Evolutionary conservation across 2,797 vertebrate genomes (phyloP).

Genomic region (Babyrousa celebensis): DNA sequence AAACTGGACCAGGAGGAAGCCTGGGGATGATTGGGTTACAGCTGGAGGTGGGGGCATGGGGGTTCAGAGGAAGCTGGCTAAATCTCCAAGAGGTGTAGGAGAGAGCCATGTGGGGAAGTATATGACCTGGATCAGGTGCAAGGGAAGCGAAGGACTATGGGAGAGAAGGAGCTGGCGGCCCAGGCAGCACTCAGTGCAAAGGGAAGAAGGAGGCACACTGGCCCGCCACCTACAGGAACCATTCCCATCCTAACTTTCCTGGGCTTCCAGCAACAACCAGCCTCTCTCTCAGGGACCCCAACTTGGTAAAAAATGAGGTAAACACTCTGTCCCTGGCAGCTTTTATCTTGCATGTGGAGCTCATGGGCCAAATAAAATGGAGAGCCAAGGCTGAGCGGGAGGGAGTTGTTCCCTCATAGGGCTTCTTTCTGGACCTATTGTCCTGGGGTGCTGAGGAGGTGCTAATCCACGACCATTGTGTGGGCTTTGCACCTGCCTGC

Average conservation of each 20-base stretch:
- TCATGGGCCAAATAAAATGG: neutral
- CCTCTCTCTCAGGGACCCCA: neutral
- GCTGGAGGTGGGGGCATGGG: rapidly evolving
- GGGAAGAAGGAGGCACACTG: neutral
- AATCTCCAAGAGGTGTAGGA: neutral
- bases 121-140: neutral
- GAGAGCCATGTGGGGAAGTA: neutral
- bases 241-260: neutral
- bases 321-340: neutral
- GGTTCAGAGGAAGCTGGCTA: neutral
- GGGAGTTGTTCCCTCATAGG: neutral
- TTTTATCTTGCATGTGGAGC: neutral
- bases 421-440: neutral
- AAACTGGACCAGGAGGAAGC: neutral
- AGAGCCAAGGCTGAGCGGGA: neutral
- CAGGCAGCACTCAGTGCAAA: neutral
- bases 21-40: neutral
- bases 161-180: neutral
- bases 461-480: neutral
- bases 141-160: too few relatives aligned
- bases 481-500: neutral
- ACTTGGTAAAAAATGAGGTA: neutral
- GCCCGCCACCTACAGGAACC: neutral
- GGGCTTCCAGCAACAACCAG: neutral
- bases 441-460: constrained; percentile 43